These are phyloP conservation scores for Hydrochoerus hydrochaeris DNA, from an alignment of 2,113 vertebrate genomes.

Conservation along the genomic window DNA sequence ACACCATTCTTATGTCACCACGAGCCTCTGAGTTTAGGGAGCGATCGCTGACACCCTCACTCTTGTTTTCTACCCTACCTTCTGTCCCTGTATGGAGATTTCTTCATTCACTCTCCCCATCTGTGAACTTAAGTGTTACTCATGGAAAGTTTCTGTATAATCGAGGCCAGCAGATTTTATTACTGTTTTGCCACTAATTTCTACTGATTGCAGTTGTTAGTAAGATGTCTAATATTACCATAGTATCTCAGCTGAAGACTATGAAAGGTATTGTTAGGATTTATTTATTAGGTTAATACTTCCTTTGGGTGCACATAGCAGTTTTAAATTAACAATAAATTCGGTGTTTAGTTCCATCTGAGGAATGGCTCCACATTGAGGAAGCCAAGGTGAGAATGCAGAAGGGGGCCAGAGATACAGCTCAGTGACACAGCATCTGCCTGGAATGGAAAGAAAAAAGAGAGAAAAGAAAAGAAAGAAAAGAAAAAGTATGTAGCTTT, in stretches of 20 bases:
- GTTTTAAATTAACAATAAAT: neutral
- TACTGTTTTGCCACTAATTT: neutral
- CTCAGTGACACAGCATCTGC: too few species aligned
- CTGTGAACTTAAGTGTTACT: neutral
- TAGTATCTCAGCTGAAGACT: neutral
- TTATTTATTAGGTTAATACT: neutral
- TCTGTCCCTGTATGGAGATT: neutral
- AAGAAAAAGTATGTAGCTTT: neutral
- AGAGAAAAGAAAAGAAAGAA: too few species aligned
- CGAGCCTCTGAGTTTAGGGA: neutral
- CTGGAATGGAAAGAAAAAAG: too few species aligned
- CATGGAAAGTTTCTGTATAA: neutral
- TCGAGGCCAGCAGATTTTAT: neutral
- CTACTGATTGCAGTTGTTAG: constrained; percentile 3
- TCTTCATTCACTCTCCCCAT: neutral
- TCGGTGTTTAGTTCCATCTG: neutral
- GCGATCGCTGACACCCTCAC: neutral
- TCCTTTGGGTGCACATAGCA: neutral
- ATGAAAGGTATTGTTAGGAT: neutral
- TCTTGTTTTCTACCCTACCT: neutral
- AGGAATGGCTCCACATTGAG: neutral
- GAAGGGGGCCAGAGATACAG: too few species aligned
- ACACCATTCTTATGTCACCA: neutral
- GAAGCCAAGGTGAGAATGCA: neutral
- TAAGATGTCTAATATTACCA: neutral